phyloP scores from a whole-genome alignment of 2,797 vertebrate genomes.

The Harpagifer antarcticus region DNA sequence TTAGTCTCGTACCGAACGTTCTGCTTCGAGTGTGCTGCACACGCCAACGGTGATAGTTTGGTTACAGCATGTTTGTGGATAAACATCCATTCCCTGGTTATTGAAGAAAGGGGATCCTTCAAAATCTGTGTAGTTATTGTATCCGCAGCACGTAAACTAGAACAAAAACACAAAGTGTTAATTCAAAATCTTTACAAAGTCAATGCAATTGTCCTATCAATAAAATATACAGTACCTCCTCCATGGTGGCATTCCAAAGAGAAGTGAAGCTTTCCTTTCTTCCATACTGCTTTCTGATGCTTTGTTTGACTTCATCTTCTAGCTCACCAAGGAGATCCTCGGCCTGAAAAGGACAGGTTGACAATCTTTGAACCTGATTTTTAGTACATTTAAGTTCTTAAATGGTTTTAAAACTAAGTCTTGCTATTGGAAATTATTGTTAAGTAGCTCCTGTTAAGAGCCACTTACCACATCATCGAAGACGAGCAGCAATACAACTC shows the following conservation, averaged over 20 bases:
- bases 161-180: slow-evolving; percentile 25
- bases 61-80: slow-evolving; percentile 74
- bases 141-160: slow-evolving; percentile 85
- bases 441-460: background rate
- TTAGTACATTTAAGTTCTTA: background rate
- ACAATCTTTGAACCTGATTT: background rate
- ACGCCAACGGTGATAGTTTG: fast-evolving
- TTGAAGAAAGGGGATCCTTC: slow-evolving; percentile 43
- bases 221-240: slow-evolving; percentile 61
- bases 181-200: background rate
- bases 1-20: background rate
- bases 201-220: background rate
- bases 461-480: slow-evolving; percentile 83
- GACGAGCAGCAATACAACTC: slow-evolving; percentile 81
- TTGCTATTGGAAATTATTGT: background rate
- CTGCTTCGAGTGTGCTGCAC: fast-evolving
- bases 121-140: slow-evolving; percentile 84
- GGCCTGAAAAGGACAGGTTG: slow-evolving; percentile 61
- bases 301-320: slow-evolving; percentile 16
- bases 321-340: slow-evolving; percentile 59
- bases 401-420: background rate
- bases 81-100: fast-evolving
- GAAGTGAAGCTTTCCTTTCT: background rate
- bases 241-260: slow-evolving; percentile 83
- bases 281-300: slow-evolving; percentile 67